Evolutionary conservation across 2,113 vertebrate genomes (phyloP).

Genomic region (Microcebus murinus): DNA sequence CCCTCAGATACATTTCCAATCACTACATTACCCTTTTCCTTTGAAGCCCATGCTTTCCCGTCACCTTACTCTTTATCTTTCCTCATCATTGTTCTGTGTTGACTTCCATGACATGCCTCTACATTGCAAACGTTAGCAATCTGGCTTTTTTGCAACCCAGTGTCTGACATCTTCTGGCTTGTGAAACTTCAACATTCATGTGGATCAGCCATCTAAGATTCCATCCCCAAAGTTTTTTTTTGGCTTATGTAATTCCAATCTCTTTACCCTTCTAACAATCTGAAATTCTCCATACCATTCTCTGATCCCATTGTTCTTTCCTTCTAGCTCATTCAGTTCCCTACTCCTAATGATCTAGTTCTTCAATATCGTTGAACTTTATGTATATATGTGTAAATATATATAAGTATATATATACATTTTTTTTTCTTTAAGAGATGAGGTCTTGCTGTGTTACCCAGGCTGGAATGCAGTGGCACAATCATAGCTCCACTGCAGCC

Average conservation of each 20-base stretch:
- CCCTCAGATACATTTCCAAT: not conserved
- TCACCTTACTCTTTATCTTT: not conserved
- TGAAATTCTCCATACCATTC: not conserved
- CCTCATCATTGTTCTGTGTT: not conserved
- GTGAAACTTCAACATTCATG: not conserved
- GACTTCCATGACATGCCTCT: not conserved
- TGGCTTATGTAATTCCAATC: not conserved
- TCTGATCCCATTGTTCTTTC: not conserved
- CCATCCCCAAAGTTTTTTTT: slow-evolving; percentile 16
- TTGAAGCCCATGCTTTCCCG: not conserved
- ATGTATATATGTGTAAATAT: not conserved
- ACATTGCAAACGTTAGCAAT: not conserved
- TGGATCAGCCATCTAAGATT: not conserved
- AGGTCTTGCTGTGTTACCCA: not conserved
- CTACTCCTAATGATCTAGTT: not conserved
- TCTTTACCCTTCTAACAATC: not conserved
- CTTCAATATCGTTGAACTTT: not conserved
- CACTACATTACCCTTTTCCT: not conserved
- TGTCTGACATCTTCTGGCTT: not conserved
- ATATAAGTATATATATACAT: not conserved
- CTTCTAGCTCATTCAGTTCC: not conserved
- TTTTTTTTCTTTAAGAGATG: not conserved
- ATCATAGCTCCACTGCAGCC: not conserved
- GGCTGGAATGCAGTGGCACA: not conserved
- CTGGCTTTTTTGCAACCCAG: not conserved